Conservation (phyloP, 2,888 invertebrate species). For the Plebejus melissa region DNA sequence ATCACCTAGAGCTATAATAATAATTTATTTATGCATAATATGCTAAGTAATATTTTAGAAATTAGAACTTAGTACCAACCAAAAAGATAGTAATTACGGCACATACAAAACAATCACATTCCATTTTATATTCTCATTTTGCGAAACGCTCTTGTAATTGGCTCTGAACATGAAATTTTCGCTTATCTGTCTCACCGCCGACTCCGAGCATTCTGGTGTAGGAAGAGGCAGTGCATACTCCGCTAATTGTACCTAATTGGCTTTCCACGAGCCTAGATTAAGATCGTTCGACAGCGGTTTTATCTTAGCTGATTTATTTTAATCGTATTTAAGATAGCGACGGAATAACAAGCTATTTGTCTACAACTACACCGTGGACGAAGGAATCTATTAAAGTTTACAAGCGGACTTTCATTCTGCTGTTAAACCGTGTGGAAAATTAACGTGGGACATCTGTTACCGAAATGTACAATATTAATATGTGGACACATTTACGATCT, state of each 20-base stretch:
- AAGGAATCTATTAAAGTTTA: not conserved
- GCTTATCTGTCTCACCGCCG: slow-evolving; percentile 10
- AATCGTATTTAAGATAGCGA: slow-evolving; percentile 20
- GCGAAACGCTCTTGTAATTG: not conserved
- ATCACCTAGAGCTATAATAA: too few relatives aligned
- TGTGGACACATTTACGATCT: not conserved
- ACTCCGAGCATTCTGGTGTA: slow-evolving; percentile 15
- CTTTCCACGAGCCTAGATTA: slow-evolving; percentile 26
- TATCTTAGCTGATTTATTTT: slow-evolving; percentile 22
- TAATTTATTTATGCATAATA: too few relatives aligned
- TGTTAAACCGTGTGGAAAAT: not conserved
- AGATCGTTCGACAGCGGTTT: slow-evolving; percentile 18
- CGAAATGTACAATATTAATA: not conserved
- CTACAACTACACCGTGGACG: not conserved
- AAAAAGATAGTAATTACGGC: too few relatives aligned
- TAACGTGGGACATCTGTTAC: slow-evolving; percentile 1
- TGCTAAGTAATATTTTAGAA: too few relatives aligned
- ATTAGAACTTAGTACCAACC: too few relatives aligned
- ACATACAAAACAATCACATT: too few relatives aligned
- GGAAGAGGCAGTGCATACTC: slow-evolving; percentile 15
- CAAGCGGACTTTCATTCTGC: not conserved
- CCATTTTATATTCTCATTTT: not conserved
- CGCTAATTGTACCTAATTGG: slow-evolving; percentile 26
- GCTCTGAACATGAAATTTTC: slow-evolving; percentile 11
- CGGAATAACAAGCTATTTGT: slow-evolving; percentile 24